A percentile compares a stretch with the other conserved stretches of the same genome.
Evolutionary conservation across 2,113 vertebrate genomes (phyloP).

Genomic region (Pangasianodon hypophthalmus): DNA sequence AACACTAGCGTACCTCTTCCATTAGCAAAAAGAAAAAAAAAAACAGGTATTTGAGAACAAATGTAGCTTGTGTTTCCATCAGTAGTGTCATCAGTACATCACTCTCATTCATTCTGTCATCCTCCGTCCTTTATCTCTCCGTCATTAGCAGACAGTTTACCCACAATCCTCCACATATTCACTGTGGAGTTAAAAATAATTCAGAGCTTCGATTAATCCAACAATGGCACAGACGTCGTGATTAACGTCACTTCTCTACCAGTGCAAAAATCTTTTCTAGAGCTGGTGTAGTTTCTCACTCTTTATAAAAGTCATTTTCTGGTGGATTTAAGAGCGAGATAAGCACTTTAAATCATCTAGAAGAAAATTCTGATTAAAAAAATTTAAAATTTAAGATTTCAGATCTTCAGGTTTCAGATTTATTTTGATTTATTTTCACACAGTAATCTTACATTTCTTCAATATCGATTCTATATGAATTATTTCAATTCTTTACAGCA

Average conservation of each 20-base stretch:
- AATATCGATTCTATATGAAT: neutral
- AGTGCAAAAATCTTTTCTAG: neutral
- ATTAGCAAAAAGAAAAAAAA: neutral
- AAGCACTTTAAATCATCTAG: too few species aligned
- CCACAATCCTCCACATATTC: neutral
- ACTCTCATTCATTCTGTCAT: neutral
- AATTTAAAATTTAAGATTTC: too few species aligned
- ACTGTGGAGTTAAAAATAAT: neutral
- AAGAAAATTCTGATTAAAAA: too few species aligned
- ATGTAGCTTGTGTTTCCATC: neutral
- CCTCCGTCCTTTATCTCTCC: neutral
- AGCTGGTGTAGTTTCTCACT: neutral
- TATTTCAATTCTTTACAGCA: neutral
- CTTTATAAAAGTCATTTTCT: neutral
- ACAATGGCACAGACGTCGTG: too few species aligned
- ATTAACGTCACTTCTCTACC: too few species aligned
- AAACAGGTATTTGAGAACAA: neutral
- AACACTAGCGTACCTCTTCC: neutral
- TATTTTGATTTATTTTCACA: neutral
- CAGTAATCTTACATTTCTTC: neutral
- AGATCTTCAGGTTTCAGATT: neutral
- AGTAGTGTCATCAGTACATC: neutral
- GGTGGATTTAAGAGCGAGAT: too few species aligned
- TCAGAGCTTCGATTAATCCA: neutral
- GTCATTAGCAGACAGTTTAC: neutral